phyloP scores from a whole-genome alignment of 2,113 vertebrate genomes.

The Acinonyx jubatus region DNA sequence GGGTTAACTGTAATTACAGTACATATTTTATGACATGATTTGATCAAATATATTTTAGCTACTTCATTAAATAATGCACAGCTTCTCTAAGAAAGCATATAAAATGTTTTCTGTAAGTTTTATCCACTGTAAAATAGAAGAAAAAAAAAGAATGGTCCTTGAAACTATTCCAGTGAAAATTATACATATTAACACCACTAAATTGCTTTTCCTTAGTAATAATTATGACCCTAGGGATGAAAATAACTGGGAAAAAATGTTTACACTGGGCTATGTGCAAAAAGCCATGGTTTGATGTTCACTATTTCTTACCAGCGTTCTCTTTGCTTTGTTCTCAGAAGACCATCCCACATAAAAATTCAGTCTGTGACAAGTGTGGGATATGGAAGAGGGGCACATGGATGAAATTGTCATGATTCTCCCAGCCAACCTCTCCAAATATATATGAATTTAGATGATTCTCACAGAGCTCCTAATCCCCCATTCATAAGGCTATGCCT shows the following conservation, averaged over 20 bases:
- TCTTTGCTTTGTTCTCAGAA: not conserved
- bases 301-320: not conserved
- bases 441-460: not conserved
- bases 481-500: not conserved
- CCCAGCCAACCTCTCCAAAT: not conserved
- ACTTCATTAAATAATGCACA: not conserved
- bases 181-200: not conserved
- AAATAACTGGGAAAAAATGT: not conserved
- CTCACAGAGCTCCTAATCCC: not conserved
- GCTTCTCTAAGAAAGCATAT: not conserved
- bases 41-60: slow-evolving; percentile 3
- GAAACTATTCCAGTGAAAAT: not conserved
- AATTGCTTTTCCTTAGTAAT: not conserved
- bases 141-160: not conserved
- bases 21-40: not conserved
- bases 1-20: not conserved
- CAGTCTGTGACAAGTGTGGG: not conserved
- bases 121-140: not conserved
- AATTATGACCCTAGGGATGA: not conserved
- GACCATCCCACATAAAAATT: not conserved
- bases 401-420: not conserved
- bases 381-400: not conserved
- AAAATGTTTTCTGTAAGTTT: not conserved
- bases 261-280: not conserved
- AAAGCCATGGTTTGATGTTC: not conserved